These are phyloP conservation scores for Lordiphosa stackelbergi DNA, from an alignment of 1,140 invertebrate species.

Conservation along the genomic window DNA sequence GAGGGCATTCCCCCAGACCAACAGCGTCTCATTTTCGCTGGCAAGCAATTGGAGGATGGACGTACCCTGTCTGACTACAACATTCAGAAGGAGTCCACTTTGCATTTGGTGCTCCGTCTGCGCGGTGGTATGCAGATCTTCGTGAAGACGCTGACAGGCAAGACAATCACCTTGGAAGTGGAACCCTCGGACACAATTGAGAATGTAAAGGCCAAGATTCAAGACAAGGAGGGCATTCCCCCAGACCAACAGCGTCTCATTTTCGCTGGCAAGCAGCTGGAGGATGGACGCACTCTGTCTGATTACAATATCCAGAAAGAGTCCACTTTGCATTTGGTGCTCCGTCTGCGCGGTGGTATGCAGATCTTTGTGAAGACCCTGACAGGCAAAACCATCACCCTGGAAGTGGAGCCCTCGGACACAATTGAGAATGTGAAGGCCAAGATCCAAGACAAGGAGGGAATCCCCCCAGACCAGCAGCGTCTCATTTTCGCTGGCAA, in stretches of 20 bases:
- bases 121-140: slow-evolving; percentile 94
- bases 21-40: slow-evolving; percentile 84
- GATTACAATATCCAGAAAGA: slow-evolving; percentile 82
- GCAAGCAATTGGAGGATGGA: slow-evolving; percentile 81
- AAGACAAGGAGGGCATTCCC: slow-evolving; percentile 82
- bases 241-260: slow-evolving; percentile 79
- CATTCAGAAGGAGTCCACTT: slow-evolving; percentile 88
- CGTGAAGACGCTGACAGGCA: slow-evolving; percentile 93
- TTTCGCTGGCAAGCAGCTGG: slow-evolving; percentile 82
- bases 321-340: slow-evolving; percentile 82
- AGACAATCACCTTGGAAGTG: slow-evolving; percentile 91
- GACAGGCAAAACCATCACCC: slow-evolving; percentile 90
- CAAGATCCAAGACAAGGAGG: slow-evolving; percentile 86
- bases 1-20: slow-evolving; percentile 84
- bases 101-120: slow-evolving; percentile 85
- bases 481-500: slow-evolving; percentile 86
- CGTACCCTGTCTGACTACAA: slow-evolving; percentile 77
- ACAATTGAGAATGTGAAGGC: slow-evolving; percentile 91
- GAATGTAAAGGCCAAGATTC: slow-evolving; percentile 86
- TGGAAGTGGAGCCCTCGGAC: slow-evolving; percentile 89
- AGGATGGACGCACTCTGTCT: slow-evolving; percentile 79
- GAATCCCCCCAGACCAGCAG: slow-evolving; percentile 86
- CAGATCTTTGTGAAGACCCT: slow-evolving; percentile 90
- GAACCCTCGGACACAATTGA: slow-evolving; percentile 85
- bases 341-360: slow-evolving; percentile 81